These are phyloP conservation scores for Acinonyx jubatus DNA, from an alignment of 2,113 vertebrate genomes.

Conservation along the genomic window DNA sequence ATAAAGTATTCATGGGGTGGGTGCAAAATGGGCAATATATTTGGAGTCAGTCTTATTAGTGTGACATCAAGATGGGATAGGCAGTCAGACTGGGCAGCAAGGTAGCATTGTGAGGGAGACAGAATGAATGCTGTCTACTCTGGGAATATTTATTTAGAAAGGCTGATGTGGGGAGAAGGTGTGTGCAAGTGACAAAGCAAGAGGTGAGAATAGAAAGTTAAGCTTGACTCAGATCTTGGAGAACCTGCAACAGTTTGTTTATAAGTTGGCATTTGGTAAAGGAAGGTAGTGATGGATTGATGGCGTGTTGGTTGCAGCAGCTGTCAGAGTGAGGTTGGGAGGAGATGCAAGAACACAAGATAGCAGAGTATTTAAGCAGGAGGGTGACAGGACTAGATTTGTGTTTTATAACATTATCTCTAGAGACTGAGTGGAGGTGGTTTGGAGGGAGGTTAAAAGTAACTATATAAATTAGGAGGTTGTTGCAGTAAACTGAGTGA, in stretches of 20 bases:
- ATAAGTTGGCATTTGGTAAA: not conserved
- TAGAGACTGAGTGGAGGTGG: not conserved
- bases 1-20: not conserved
- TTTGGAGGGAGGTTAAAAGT: not conserved
- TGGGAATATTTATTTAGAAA: not conserved
- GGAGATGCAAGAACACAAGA: not conserved
- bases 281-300: not conserved
- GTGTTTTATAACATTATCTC: not conserved
- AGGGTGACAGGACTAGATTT: not conserved
- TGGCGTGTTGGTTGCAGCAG: not conserved
- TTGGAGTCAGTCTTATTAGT: not conserved
- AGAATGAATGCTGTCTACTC: not conserved
- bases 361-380: not conserved
- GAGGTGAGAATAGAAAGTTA: not conserved
- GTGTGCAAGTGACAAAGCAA: not conserved
- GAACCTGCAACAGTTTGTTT: not conserved
- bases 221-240: not conserved
- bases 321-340: not conserved
- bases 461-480: not conserved
- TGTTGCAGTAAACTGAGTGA: not conserved
- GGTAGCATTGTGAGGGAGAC: not conserved
- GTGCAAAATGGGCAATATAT: not conserved
- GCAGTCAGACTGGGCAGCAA: not conserved
- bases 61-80: not conserved
- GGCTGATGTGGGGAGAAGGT: not conserved